phyloP scores from a whole-genome alignment of 2,797 vertebrate genomes.

The Coranthus polyacanthus region DNA sequence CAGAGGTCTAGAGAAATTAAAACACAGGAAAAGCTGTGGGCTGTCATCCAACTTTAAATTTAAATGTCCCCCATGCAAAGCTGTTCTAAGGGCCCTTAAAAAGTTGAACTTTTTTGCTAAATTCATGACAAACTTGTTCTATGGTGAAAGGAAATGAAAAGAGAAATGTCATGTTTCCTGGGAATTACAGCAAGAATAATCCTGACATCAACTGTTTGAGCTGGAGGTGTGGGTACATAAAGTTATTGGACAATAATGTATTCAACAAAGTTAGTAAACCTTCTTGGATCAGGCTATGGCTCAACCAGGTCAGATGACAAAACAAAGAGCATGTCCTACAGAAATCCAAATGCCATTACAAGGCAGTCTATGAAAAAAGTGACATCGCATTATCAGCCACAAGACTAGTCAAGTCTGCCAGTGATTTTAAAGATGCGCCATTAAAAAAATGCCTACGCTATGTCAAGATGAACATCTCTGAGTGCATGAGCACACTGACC shows the following conservation, averaged over 20 bases:
- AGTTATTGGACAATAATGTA: conserved; percentile 1
- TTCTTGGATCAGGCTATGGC: background rate
- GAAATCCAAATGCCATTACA: too few relatives aligned
- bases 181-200: background rate
- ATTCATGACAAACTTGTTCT: background rate
- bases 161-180: background rate
- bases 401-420: conserved; percentile 12
- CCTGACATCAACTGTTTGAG: conserved; percentile 11
- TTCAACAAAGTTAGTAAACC: background rate
- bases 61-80: too few relatives aligned
- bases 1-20: too few relatives aligned
- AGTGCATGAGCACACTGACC: conserved; percentile 18
- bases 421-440: conserved; percentile 18
- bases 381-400: too few relatives aligned
- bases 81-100: too few relatives aligned
- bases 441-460: conserved; percentile 16
- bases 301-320: conserved; percentile 3
- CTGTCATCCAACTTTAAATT: background rate
- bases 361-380: too few relatives aligned
- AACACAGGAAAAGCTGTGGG: too few relatives aligned
- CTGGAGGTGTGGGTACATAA: conserved; percentile 21
- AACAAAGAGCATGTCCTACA: conserved; percentile 12
- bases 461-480: too few relatives aligned
- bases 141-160: background rate
- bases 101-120: background rate